Percentiles rank a stretch among this genome's conserved stretches.
phyloP scores from a whole-genome alignment of 1,140 invertebrate species.

The Pteromalus puparum region DNA sequence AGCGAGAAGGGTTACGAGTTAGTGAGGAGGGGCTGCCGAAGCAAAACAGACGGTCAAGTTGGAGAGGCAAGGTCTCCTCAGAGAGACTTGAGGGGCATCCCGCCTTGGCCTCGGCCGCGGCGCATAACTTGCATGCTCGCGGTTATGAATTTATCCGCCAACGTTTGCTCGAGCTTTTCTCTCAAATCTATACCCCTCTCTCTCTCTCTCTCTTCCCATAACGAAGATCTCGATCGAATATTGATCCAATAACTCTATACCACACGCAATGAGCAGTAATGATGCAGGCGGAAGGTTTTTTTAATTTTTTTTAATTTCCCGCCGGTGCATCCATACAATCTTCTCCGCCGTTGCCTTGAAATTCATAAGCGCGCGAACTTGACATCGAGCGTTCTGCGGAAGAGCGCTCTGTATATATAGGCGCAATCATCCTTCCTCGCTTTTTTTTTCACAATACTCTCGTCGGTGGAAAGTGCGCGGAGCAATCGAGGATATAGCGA shows the following conservation, averaged over 20 bases:
- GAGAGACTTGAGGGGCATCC: constrained; percentile 73
- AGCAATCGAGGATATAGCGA: not conserved
- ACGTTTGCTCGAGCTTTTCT: no score
- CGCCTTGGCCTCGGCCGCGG: constrained; percentile 71
- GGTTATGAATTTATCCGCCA: no score
- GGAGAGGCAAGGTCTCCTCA: constrained; percentile 33
- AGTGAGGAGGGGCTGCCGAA: constrained; percentile 63
- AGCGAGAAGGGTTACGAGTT: no score
- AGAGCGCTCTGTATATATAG: not conserved
- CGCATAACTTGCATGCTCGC: constrained; percentile 14
- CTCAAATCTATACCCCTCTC: no score
- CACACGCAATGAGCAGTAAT: constrained; percentile 12
- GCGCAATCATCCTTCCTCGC: not conserved
- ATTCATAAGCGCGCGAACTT: constrained; percentile 49
- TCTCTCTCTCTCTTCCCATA: no score
- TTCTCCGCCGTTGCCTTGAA: constrained; percentile 33
- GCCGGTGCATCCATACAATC: constrained; percentile 41
- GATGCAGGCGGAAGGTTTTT: constrained; percentile 16
- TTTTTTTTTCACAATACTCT: constrained; percentile 10
- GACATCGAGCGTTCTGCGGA: constrained; percentile 44
- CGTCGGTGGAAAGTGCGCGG: no score
- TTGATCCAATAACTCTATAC: no score
- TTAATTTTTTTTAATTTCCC: not conserved
- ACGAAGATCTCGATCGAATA: no score
- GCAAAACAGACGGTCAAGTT: constrained; percentile 25